Percentiles rank a stretch among this genome's conserved stretches.
Evolutionary conservation across 2,797 vertebrate species (phyloP).

Genomic region (Aeoliscus strigatus): DNA sequence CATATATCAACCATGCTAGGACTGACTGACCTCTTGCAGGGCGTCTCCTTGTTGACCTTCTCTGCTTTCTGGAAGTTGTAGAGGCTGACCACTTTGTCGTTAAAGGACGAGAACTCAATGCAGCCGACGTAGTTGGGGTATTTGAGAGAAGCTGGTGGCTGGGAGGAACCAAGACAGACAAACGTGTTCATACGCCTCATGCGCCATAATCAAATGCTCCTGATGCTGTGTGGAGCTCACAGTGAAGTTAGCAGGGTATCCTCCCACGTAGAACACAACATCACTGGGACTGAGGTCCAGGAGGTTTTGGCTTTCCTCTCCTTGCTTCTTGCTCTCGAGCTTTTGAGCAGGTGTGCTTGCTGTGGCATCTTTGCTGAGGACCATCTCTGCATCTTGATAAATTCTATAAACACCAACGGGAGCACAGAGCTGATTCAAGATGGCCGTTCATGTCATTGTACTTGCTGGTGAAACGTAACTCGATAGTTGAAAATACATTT

Average conservation of each 20-base stretch:
- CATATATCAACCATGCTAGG: background rate
- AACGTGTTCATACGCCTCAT: slow-evolving; percentile 4
- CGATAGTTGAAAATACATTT: too few relatives aligned
- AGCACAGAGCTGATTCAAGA: too few relatives aligned
- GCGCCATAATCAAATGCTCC: background rate
- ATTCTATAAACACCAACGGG: slow-evolving; percentile 57
- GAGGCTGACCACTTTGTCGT: slow-evolving; percentile 83
- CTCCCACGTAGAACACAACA: slow-evolving; percentile 77
- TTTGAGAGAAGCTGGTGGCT: slow-evolving; percentile 81
- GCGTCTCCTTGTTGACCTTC: slow-evolving; percentile 42
- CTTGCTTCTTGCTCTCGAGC: rapidly evolving
- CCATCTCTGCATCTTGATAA: slow-evolving; percentile 70
- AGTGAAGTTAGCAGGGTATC: slow-evolving; percentile 71
- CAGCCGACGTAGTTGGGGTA: slow-evolving; percentile 85
- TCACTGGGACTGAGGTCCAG: slow-evolving; percentile 62
- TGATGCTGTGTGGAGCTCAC: slow-evolving; percentile 55
- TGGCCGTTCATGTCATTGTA: too few relatives aligned
- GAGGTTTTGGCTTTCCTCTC: slow-evolving; percentile 53
- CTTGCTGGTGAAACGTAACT: too few relatives aligned
- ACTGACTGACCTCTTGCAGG: slow-evolving; percentile 72
- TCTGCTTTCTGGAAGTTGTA: slow-evolving; percentile 84
- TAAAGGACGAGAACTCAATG: slow-evolving; percentile 86
- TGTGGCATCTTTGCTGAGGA: slow-evolving; percentile 43
- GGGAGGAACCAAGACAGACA: slow-evolving; percentile 27
- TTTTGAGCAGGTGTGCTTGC: rapidly evolving